phyloP scores from a whole-genome alignment of 2,888 invertebrate species.

The Buathra laborator region DNA sequence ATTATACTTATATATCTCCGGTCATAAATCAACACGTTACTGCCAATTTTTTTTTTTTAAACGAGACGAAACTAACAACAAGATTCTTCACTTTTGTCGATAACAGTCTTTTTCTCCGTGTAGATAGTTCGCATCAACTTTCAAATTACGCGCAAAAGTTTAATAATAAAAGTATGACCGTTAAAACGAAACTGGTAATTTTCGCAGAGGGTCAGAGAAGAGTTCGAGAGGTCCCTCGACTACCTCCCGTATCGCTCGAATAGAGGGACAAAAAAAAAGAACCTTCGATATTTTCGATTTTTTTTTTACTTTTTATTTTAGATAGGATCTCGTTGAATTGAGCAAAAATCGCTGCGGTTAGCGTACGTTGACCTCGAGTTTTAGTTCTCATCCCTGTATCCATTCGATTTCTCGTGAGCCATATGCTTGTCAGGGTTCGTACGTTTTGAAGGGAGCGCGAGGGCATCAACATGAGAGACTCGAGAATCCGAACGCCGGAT shows the following conservation, averaged over 20 bases:
- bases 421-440: neutral
- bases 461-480: neutral
- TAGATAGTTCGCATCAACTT: neutral
- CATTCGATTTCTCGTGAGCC: neutral
- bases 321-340: too few species aligned
- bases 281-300: neutral
- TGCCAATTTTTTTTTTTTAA: neutral
- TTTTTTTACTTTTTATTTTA: neutral
- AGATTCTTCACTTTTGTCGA: neutral
- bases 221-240: neutral
- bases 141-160: neutral
- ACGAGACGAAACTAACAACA: neutral
- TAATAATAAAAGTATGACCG: neutral
- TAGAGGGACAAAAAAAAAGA: neutral
- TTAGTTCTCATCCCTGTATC: neutral
- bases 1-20: too few species aligned
- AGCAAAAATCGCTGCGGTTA: too few species aligned
- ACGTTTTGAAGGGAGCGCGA: neutral
- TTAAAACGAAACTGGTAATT: neutral
- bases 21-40: too few species aligned
- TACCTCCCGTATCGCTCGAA: neutral
- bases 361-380: too few species aligned
- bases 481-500: constrained; percentile 6
- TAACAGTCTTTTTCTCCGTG: too few species aligned
- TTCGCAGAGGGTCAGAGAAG: neutral